These are phyloP conservation scores for Anoncus sp. DNA, from an alignment of 2,888 invertebrate species.

Conservation along the genomic window DNA sequence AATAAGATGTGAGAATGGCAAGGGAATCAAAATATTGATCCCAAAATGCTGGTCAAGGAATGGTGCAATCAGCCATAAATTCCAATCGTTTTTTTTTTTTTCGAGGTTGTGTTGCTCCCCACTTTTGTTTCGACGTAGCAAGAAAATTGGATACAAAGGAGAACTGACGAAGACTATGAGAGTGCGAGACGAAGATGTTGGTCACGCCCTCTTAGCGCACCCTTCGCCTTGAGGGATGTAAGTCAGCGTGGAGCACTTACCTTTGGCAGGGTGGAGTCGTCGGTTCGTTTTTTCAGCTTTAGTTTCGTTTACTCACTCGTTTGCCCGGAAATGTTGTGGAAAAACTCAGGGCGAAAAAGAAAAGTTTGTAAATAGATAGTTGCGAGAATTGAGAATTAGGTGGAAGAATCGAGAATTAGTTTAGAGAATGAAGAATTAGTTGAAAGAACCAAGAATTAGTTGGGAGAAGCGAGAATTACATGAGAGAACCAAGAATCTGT, in stretches of 20 bases:
- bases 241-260: slow-evolving; percentile 78
- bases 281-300: slow-evolving; percentile 59
- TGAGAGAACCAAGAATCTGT: no score
- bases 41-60: no score
- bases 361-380: no score
- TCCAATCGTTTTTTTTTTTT: slow-evolving; percentile 20
- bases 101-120: slow-evolving; percentile 11
- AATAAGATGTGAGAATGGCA: no score
- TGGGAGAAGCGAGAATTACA: no score
- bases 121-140: not conserved
- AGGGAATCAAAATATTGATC: no score
- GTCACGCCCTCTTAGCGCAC: slow-evolving; percentile 74
- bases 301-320: slow-evolving; percentile 47
- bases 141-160: not conserved
- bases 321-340: slow-evolving; percentile 23
- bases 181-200: slow-evolving; percentile 52
- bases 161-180: not conserved
- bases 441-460: no score
- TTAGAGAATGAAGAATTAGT: no score
- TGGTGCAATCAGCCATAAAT: no score
- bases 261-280: slow-evolving; percentile 70
- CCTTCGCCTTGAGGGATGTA: slow-evolving; percentile 76
- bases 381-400: no score
- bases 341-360: not conserved
- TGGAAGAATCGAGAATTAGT: no score